Evolutionary conservation across 2,113 vertebrate genomes (phyloP).

Genomic region (Chamaetylas fuelleborni): DNA sequence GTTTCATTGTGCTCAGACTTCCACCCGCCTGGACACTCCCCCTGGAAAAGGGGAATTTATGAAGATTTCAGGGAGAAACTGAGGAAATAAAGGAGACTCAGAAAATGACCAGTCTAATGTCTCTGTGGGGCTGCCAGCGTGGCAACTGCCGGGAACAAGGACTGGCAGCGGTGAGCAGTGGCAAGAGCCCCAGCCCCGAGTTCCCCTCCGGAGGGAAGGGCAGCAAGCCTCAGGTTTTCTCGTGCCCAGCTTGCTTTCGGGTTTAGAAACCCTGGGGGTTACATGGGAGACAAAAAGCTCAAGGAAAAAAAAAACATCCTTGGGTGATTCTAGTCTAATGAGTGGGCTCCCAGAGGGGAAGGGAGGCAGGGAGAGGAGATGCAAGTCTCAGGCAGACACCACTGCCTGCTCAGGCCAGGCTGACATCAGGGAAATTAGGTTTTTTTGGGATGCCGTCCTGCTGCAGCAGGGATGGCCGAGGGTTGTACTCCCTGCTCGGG

Average conservation of each 20-base stretch:
- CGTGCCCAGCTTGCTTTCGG: not conserved
- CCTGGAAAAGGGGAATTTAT: constrained; percentile 56
- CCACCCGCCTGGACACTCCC: constrained; percentile 82
- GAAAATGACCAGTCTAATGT: constrained; percentile 48
- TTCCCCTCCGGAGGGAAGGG: not conserved
- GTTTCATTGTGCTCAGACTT: constrained; percentile 89
- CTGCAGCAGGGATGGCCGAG: not conserved
- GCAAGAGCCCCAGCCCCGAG: not conserved
- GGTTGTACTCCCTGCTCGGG: not conserved
- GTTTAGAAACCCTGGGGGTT: not conserved
- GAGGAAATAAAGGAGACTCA: constrained; percentile 65
- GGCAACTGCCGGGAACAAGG: not conserved
- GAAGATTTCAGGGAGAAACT: constrained; percentile 67
- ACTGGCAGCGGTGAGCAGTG: not conserved
- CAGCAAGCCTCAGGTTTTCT: not conserved
- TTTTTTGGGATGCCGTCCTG: not conserved
- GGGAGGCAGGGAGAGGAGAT: not conserved
- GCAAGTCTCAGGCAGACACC: not conserved
- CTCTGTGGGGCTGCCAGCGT: not conserved
- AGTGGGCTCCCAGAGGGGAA: not conserved
- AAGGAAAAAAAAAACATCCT: not conserved
- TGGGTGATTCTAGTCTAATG: not conserved
- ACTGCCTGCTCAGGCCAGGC: not conserved
- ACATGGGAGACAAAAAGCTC: not conserved
- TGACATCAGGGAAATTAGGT: fast-evolving